Evolutionary conservation across 2,888 invertebrate genomes (phyloP).

Genomic region (Dolichomitus sp.): DNA sequence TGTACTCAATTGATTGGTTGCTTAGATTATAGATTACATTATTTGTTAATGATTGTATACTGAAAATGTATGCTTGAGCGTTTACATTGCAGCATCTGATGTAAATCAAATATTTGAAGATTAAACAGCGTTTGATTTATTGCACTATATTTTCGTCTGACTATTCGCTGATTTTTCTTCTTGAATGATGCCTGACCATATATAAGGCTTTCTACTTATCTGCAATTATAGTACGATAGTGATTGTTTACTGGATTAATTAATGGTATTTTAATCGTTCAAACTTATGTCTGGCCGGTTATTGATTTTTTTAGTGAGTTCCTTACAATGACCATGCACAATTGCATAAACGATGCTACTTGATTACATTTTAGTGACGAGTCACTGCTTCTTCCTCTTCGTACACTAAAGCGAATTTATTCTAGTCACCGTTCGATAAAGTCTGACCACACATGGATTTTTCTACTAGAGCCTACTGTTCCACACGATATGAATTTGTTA

Average conservation of each 20-base stretch:
- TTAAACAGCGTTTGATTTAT: background rate
- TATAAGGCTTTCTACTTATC: background rate
- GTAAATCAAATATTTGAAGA: background rate
- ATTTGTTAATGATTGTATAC: background rate
- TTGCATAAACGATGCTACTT: background rate
- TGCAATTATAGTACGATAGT: background rate
- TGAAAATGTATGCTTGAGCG: background rate
- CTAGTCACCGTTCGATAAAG: background rate
- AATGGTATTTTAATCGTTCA: background rate
- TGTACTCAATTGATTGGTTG: too few relatives aligned
- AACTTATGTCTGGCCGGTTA: background rate
- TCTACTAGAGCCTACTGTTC: background rate
- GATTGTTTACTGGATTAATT: background rate
- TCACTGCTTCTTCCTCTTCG: background rate
- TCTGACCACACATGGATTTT: background rate
- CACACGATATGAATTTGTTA: too few relatives aligned
- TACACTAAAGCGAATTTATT: background rate
- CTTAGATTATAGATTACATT: too few relatives aligned
- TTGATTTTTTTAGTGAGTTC: background rate
- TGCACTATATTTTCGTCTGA: background rate
- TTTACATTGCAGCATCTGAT: background rate
- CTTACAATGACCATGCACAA: background rate
- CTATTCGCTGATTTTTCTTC: background rate
- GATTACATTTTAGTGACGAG: background rate
- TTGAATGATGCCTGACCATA: background rate